phyloP scores from a whole-genome alignment of 1,140 invertebrate genomes.

The Berghia stephanieae region DNA sequence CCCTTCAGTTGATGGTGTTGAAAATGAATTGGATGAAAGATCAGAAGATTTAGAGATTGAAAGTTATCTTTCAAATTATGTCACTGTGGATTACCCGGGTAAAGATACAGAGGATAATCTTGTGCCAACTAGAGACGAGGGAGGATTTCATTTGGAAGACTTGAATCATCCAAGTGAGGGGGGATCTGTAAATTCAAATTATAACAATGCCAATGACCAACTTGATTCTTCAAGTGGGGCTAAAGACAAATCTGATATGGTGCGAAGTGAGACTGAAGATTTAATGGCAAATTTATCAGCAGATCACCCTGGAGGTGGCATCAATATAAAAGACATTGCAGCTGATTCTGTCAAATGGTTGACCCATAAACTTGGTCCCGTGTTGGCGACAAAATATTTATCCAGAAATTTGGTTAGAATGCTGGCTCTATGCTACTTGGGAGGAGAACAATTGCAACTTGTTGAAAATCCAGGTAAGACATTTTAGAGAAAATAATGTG shows the following conservation, averaged over 20 bases:
- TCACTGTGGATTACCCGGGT: no score
- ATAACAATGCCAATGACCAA: neutral
- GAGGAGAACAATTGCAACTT: constrained; percentile 78
- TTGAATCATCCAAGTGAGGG: no score
- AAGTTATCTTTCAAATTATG: no score
- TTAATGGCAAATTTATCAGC: constrained; percentile 51
- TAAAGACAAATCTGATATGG: constrained; percentile 48
- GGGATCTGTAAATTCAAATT: no score
- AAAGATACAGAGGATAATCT: neutral
- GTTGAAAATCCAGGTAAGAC: constrained; percentile 15
- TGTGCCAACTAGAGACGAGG: no score
- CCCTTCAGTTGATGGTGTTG: neutral
- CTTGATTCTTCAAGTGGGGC: neutral
- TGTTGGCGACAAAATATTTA: constrained; percentile 88
- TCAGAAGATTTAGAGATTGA: neutral
- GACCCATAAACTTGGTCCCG: constrained; percentile 91
- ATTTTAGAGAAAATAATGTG: neutral
- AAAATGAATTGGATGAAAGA: neutral
- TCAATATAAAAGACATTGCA: constrained; percentile 86
- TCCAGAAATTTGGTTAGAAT: constrained; percentile 92
- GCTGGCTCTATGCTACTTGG: constrained; percentile 91
- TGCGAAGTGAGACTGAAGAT: constrained; percentile 64
- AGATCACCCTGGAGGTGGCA: constrained; percentile 41
- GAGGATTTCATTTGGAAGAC: no score
- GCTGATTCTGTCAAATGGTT: constrained; percentile 91